Percentiles rank a stretch among this genome's conserved stretches.
phyloP scores from a whole-genome alignment of 1,140 invertebrate species.

The Platyura marginata region DNA sequence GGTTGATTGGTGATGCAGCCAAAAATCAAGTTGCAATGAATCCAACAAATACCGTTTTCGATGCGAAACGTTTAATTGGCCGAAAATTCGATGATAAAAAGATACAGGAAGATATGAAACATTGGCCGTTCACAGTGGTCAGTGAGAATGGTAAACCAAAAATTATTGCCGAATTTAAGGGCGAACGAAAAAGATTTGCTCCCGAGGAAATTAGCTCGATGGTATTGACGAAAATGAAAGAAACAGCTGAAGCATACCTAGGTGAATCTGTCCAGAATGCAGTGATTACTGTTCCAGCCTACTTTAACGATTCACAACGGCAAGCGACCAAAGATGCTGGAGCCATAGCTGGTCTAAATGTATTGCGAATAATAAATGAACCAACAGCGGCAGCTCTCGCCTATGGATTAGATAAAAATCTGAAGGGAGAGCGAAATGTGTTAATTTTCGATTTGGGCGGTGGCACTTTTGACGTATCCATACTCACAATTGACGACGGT shows the following conservation, averaged over 20 bases:
- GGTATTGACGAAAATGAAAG: no score
- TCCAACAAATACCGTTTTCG: no score
- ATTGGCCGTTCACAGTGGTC: constrained; percentile 62
- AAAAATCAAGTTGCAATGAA: constrained; percentile 65
- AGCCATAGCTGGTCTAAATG: constrained; percentile 54
- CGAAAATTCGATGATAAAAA: constrained; percentile 53
- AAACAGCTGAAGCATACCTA: constrained; percentile 37
- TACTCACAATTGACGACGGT: constrained; percentile 72
- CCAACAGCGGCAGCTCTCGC: constrained; percentile 68
- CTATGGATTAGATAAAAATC: constrained; percentile 68
- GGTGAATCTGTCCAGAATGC: constrained; percentile 37
- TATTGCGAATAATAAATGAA: constrained; percentile 68
- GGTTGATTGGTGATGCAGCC: constrained; percentile 91
- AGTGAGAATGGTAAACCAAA: constrained; percentile 53
- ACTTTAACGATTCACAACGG: constrained; percentile 47
- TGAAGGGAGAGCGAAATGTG: constrained; percentile 60
- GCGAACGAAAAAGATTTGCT: constrained; percentile 51
- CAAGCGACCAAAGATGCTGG: constrained; percentile 60
- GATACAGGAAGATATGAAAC: constrained; percentile 57
- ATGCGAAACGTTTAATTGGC: constrained; percentile 60
- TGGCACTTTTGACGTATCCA: constrained; percentile 71
- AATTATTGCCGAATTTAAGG: constrained; percentile 57
- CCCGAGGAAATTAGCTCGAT: constrained; percentile 79
- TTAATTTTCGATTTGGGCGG: constrained; percentile 58
- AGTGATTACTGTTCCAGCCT: constrained; percentile 49